Evolutionary conservation across 2,888 invertebrate genomes (phyloP).

Genomic region (Eupithecia vulgata): DNA sequence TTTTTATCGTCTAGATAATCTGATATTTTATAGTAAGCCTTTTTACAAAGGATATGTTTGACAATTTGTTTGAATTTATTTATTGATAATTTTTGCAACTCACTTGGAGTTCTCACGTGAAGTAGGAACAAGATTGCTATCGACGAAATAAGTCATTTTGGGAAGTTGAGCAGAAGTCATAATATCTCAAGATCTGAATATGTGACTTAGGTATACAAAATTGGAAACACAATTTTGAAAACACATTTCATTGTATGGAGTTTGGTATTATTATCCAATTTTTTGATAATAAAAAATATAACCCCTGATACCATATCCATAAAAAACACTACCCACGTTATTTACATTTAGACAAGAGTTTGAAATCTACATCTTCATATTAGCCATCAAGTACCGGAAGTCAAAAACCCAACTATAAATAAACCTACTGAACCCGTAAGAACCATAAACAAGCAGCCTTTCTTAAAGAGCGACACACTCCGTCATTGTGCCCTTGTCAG

Average conservation of each 20-base stretch:
- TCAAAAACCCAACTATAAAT: slow-evolving; percentile 19
- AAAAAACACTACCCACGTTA: background rate
- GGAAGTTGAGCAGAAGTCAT: background rate
- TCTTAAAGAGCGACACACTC: slow-evolving; percentile 37
- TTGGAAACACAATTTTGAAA: background rate
- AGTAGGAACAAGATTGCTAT: background rate
- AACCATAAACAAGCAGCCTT: slow-evolving; percentile 46
- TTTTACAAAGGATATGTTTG: too few species aligned
- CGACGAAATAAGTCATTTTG: background rate
- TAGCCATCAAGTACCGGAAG: slow-evolving; percentile 15
- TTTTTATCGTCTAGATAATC: too few species aligned
- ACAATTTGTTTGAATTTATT: too few species aligned
- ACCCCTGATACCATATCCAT: too few species aligned
- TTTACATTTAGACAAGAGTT: background rate
- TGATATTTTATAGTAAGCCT: too few species aligned
- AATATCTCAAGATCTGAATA: background rate
- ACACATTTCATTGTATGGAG: too few species aligned
- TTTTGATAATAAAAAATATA: too few species aligned
- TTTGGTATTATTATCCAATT: too few species aligned
- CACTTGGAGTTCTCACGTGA: too few species aligned
- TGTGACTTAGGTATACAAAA: background rate
- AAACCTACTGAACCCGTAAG: slow-evolving; percentile 55
- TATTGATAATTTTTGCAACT: too few species aligned
- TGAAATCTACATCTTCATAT: background rate
- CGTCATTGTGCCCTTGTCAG: slow-evolving; percentile 63